A percentile compares a stretch with the other conserved stretches of the same genome.
Conservation (phyloP, 1,140 invertebrate species). For the Globodera rostochiensis region DNA sequence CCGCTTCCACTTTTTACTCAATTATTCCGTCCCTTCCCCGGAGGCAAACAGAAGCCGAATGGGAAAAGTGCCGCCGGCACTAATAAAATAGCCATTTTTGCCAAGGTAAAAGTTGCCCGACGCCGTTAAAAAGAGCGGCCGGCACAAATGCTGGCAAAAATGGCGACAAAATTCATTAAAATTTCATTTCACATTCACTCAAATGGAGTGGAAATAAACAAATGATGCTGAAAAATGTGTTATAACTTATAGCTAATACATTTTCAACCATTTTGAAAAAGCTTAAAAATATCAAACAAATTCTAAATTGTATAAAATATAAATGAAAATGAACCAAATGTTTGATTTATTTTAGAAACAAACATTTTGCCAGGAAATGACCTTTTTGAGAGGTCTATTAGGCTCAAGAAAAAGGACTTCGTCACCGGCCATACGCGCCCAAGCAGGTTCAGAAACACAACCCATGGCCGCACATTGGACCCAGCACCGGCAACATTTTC, state of each 20-base stretch:
- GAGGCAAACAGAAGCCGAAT: not conserved
- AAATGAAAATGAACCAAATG: not conserved
- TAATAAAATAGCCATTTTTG: not conserved
- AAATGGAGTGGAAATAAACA: no score
- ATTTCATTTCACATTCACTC: not conserved
- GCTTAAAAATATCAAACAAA: no score
- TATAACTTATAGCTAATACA: no score
- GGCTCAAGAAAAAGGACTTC: not conserved
- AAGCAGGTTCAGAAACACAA: not conserved
- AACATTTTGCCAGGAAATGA: not conserved
- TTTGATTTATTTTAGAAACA: not conserved
- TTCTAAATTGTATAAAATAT: no score
- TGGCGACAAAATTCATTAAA: not conserved
- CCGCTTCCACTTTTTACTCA: not conserved
- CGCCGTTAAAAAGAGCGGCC: not conserved
- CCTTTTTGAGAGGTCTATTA: not conserved
- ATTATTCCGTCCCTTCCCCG: not conserved
- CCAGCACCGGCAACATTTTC: not conserved
- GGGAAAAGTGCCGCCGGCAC: not conserved
- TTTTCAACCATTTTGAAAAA: no score
- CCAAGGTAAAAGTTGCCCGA: not conserved
- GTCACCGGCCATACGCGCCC: not conserved
- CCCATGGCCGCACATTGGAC: not conserved
- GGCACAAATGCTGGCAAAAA: not conserved
- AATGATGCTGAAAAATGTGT: no score